Evolutionary conservation across 2,888 invertebrate genomes (phyloP).

Genomic region (Acanthococcus lagerstroemiae): DNA sequence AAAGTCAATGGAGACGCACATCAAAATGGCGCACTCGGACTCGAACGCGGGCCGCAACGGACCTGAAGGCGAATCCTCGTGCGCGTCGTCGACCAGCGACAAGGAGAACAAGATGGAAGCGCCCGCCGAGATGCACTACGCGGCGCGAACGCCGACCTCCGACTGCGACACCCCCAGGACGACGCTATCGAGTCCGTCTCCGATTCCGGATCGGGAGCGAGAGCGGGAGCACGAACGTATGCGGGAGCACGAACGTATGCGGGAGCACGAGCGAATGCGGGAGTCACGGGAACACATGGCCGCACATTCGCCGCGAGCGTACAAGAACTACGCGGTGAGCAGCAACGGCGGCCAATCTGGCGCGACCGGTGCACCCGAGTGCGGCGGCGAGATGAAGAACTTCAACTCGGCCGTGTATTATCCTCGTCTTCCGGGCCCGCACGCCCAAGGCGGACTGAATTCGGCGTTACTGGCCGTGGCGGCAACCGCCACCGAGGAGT

Average conservation of each 20-base stretch:
- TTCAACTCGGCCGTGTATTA: slow-evolving; percentile 37
- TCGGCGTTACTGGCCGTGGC: neutral
- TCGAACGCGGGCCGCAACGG: slow-evolving; percentile 43
- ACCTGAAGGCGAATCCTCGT: slow-evolving; percentile 36
- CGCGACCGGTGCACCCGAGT: slow-evolving; percentile 26
- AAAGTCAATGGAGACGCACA: slow-evolving; percentile 82
- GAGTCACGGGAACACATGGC: neutral
- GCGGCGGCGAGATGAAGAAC: slow-evolving; percentile 12
- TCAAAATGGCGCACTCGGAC: slow-evolving; percentile 60
- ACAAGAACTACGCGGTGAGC: slow-evolving; percentile 1
- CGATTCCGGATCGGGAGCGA: too few species aligned
- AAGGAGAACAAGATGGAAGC: slow-evolving; percentile 44
- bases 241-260: too few species aligned
- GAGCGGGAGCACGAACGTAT: slow-evolving; percentile 7
- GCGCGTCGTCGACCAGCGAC: slow-evolving; percentile 40
- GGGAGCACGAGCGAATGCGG: too few species aligned
- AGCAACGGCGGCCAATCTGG: neutral
- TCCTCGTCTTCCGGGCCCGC: slow-evolving; percentile 42
- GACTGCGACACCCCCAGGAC: neutral
- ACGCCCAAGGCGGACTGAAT: slow-evolving; percentile 12
- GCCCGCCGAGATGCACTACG: too few species aligned
- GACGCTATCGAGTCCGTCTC: neutral
- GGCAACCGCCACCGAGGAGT: slow-evolving; percentile 17
- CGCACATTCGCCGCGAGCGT: slow-evolving; percentile 15
- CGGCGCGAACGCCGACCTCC: too few species aligned